Evolutionary conservation across 2,888 invertebrate genomes (phyloP), one percentile per base, ranked within the genome.

Genomic region (Mystacides longicornis): DNA sequence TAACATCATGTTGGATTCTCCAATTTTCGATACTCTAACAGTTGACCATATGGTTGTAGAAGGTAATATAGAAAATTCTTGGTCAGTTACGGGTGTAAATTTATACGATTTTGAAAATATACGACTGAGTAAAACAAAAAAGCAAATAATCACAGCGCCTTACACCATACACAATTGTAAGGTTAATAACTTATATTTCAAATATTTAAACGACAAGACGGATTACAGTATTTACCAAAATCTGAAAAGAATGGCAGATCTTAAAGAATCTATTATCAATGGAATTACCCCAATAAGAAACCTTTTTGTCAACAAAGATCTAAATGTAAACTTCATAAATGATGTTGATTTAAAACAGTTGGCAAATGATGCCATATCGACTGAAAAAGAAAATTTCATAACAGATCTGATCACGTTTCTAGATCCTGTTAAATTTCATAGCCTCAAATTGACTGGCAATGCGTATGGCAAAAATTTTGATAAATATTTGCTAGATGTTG

Each of bases 271-370:
- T 59, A 66, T 80, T 23, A 62, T 68, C 5, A 63, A 66, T 20
- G 75, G 75, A 1, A 67, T 71, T 52, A 63, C 77, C 5, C 64
- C 66, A 49, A 68, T 79, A n/a, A 64, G 67, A 61, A 65, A 67
- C 59, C 52, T 74, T 18, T 27, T 63, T 22, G 65, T 71, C 1
- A 60, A 65, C 23, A 73, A 74, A 42, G 67, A 70, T 18, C 63
- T 78, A 7, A 63, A 65, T 4, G 63, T 74, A 4, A 64, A 66
- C 9, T 69, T 68, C 33, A 54, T 72, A 11, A 69, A 71, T 60
- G 63, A 62, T 2, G 53, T 63, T 37, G 60, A 64, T 52, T 61
- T 67, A 23, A 55, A 61, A n/a, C 56, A 63, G 42, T 52, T 68
- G n/a, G 58, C 71, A 52, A 64, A 69, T 31, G 67, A 69, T 31